Evolutionary conservation across 2,113 vertebrate genomes (phyloP), one percentile per base, ranked within the genome.

Genomic region (Macrotis lagotis): DNA sequence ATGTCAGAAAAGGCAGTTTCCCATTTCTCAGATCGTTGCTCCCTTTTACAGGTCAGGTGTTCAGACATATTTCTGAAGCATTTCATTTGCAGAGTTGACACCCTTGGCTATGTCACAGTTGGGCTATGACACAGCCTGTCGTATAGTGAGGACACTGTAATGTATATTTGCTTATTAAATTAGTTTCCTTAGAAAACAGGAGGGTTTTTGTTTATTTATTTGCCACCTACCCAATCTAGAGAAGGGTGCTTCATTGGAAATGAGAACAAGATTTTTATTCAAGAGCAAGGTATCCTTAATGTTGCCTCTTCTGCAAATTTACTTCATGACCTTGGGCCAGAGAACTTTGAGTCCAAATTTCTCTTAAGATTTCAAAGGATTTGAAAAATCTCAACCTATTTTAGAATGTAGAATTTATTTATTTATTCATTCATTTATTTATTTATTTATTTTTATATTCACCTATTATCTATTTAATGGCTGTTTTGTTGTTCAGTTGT

Each of bases 281-380:
- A 74, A 50, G 74, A 8, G 12, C 90, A 50, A 47, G 14, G 7
- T 37, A 2, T 48, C 3, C 25, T 44, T 44, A 88, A 74, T 50
- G 25, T 52, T 51, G 5, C 6, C 48, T 25, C 55, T 12, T 48
- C 74, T 47, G 24, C 47, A 90, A 48, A 44, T 25, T 74, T 2
- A 8, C 88, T 88, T 59, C 74, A 25, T 25, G 74, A 28, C 51
- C 93, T 92, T 48, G 25, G n/a, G 37, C 22, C 53, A 49, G 0
- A 92, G 59, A 59, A 25, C 47, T 49, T 55, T 37, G 51, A 59
- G 22, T 22, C 89, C 50, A 48, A 48, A 48, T n/a, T 89, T 55
- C 53, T 88, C 48, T 50, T 49, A 94, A 25, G 7, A 91, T 51
- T 74, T 95, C 92, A 91, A 53, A 93, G 48, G 55, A 6, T 59